These are phyloP conservation scores for Linnaemya tessellans DNA, from an alignment of 2,888 invertebrate species.

Conservation along the genomic window DNA sequence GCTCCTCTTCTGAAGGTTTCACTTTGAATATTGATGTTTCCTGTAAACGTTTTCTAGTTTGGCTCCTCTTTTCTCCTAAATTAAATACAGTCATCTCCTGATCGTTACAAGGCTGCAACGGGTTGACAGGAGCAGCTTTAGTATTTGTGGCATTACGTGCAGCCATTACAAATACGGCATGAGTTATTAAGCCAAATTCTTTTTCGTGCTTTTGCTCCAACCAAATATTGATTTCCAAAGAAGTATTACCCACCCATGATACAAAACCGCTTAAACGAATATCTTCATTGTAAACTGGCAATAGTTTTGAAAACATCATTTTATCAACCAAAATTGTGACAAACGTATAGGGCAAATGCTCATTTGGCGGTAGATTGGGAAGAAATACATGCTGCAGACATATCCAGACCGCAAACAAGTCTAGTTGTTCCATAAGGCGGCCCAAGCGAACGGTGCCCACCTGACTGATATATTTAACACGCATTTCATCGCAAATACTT, in stretches of 20 bases:
- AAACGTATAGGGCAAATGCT: conserved; percentile 86
- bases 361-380: conserved; percentile 85
- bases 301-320: conserved; percentile 85
- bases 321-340: conserved; percentile 90
- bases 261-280: conserved; percentile 89
- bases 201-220: conserved; percentile 86
- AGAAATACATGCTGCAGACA: conserved; percentile 87
- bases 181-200: conserved; percentile 85
- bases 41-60: conserved; percentile 83
- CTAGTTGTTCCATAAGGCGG: conserved; percentile 90
- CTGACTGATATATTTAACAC: conserved; percentile 87
- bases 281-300: conserved; percentile 85
- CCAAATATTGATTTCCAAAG: conserved; percentile 89
- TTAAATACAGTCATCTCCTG: conserved; percentile 86
- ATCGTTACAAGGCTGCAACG: conserved; percentile 85
- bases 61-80: conserved; percentile 85
- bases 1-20: conserved; percentile 87
- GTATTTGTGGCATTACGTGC: conserved; percentile 87
- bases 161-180: conserved; percentile 89
- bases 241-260: conserved; percentile 89
- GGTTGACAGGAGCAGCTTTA: conserved; percentile 85
- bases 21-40: conserved; percentile 86
- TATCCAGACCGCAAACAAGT: conserved; percentile 89
- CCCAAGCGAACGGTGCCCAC: conserved; percentile 87
- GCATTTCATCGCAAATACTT: conserved; percentile 84